These are phyloP conservation scores for Drosophila conformis DNA, from an alignment of 2,888 invertebrate species.

Conservation along the genomic window DNA sequence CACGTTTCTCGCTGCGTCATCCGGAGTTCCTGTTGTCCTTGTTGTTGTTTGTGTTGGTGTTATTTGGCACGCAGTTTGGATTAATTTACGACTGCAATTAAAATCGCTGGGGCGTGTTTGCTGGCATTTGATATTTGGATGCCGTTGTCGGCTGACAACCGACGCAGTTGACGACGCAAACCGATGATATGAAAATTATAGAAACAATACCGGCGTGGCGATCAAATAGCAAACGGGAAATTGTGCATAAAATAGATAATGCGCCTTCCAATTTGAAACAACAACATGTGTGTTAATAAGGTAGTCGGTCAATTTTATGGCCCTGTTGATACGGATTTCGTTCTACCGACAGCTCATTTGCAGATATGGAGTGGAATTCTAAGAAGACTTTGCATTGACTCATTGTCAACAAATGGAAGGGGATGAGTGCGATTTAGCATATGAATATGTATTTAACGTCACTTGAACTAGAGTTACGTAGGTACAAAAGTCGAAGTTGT, in stretches of 20 bases:
- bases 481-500: not conserved
- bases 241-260: constrained; percentile 76
- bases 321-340: constrained; percentile 38
- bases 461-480: not conserved
- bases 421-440: not conserved
- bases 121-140: constrained; percentile 35
- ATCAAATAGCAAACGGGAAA: constrained; percentile 71
- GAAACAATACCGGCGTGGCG: constrained; percentile 26
- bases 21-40: constrained; percentile 17
- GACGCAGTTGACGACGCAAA: constrained; percentile 35
- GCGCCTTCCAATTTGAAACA: constrained; percentile 56
- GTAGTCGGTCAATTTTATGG: constrained; percentile 63
- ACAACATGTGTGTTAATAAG: constrained; percentile 61
- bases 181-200: constrained; percentile 25
- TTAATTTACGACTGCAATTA: constrained; percentile 84
- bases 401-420: not conserved
- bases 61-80: constrained; percentile 74
- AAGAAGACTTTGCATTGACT: constrained; percentile 27
- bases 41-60: constrained; percentile 36
- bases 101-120: constrained; percentile 63
- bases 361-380: constrained; percentile 48
- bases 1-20: constrained; percentile 60
- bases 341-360: constrained; percentile 10
- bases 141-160: constrained; percentile 36
- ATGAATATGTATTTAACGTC: not conserved